These are phyloP conservation scores for Indicator indicator DNA, from an alignment of 2,113 vertebrate species.

Conservation along the genomic window DNA sequence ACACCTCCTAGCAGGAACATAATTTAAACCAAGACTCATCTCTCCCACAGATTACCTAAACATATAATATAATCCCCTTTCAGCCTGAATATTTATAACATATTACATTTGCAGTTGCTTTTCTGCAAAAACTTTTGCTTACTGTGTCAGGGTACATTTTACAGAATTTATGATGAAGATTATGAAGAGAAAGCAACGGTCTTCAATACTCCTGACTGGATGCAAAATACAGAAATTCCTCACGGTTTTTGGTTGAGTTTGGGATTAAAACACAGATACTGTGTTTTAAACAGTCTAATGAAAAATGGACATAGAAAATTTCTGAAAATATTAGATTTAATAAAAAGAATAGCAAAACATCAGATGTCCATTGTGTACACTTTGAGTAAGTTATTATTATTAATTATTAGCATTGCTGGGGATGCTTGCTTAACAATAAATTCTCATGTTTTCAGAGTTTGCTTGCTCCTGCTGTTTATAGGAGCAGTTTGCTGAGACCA, in stretches of 20 bases:
- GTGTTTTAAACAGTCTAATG: background rate
- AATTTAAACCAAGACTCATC: constrained; percentile 27
- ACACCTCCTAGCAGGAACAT: background rate
- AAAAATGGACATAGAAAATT: background rate
- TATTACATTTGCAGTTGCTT: constrained; percentile 46
- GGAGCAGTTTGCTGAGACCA: constrained; percentile 51
- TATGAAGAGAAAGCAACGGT: background rate
- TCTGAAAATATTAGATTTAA: background rate
- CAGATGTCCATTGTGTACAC: background rate
- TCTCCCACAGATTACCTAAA: constrained; percentile 44
- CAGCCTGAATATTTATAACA: constrained; percentile 39
- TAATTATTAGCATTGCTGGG: constrained; percentile 5
- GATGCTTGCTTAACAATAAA: constrained; percentile 20
- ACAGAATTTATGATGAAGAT: background rate
- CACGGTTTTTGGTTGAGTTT: background rate
- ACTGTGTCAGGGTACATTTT: background rate
- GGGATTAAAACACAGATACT: background rate
- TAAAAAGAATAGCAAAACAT: background rate
- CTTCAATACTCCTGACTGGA: background rate
- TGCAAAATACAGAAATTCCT: background rate
- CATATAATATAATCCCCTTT: constrained; percentile 53
- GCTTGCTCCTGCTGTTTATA: constrained; percentile 28
- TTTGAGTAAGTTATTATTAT: background rate
- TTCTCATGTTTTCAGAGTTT: constrained; percentile 31
- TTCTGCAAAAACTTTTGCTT: constrained; percentile 35